A percentile compares a stretch with the other conserved stretches of the same genome.
Evolutionary conservation across 1,140 invertebrate genomes (phyloP).

Genomic region (Panulirus ornatus): DNA sequence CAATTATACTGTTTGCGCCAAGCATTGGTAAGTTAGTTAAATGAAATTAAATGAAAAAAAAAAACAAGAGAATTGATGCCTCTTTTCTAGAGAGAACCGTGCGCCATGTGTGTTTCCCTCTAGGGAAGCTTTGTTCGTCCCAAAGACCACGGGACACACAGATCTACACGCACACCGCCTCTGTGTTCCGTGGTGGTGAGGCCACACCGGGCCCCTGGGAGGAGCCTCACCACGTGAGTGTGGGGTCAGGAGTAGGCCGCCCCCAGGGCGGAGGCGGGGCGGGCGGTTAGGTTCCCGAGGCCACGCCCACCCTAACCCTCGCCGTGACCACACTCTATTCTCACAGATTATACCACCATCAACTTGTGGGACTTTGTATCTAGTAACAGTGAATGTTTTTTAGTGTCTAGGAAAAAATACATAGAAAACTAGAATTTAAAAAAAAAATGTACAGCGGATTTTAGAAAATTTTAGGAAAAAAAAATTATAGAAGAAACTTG

Average conservation of each 20-base stretch:
- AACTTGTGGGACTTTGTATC: not conserved
- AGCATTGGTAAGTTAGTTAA: slow-evolving; percentile 54
- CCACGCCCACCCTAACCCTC: not conserved
- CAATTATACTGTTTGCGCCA: slow-evolving; percentile 41
- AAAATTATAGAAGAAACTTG: slow-evolving; percentile 18
- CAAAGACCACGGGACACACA: slow-evolving; percentile 9
- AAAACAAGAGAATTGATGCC: slow-evolving; percentile 42
- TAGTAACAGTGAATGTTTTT: slow-evolving; percentile 17
- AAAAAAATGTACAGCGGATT: slow-evolving; percentile 9
- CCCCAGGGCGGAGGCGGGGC: not conserved
- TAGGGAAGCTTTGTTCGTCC: slow-evolving; percentile 17
- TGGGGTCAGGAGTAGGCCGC: not conserved
- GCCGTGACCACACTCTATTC: not conserved
- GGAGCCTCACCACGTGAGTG: not conserved
- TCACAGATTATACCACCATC: slow-evolving; percentile 2
- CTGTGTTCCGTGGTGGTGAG: not conserved
- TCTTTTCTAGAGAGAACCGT: slow-evolving; percentile 23
- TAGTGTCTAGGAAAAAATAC: not conserved
- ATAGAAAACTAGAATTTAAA: slow-evolving; percentile 11
- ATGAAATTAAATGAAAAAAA: slow-evolving; percentile 32
- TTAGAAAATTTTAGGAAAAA: slow-evolving; percentile 2
- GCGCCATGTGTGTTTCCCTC: not conserved
- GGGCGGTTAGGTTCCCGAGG: not conserved
- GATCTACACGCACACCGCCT: slow-evolving; percentile 43
- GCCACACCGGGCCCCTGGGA: not conserved